Evolutionary conservation across 2,888 invertebrate genomes (phyloP), one percentile per base, ranked within the genome.

Genomic region (Eupithecia tripunctaria): DNA sequence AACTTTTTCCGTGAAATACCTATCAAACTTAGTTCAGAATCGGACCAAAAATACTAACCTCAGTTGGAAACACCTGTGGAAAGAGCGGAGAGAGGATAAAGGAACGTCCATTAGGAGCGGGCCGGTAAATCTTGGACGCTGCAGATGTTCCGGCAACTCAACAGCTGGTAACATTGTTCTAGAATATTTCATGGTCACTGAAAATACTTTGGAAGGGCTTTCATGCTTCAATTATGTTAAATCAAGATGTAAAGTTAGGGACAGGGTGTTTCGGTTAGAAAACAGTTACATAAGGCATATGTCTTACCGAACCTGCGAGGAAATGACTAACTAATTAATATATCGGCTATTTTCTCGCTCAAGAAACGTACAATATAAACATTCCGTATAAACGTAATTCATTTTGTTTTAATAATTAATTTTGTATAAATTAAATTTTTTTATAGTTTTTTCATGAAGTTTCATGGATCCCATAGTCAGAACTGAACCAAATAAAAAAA

Each of bases 111-210:
- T 70, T 73, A 69, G 14, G 38, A 36, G 36, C 51, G 47, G n/a
- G 69, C 41, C 73, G 51, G 73, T 73, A 73, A 73, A 73, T 73
- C 73, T 63, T 69, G 32, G 25, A 62, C 60, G 62, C 25, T 69
- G 68, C 65, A 68, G 69, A 65, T 66, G 59, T 68, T 65, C 65
- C 60, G 56, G n/a, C 47, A n/a, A 43, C 47, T 47, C 47, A 47
- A 68, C 43, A 68, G 68, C 41, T 29, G 51, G 29, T 27, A 59
- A 59, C 27, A 25, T 27, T 25, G 27, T 27, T 27, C 25, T 27
- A 14, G 60, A 29, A 60, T 29, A 60, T 60, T 60, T 29, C 27
- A 29, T 60, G 60, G 27, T 29, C 27, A 18, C 7, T 29, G 27
- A 10, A 29, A 60, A 29, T 29, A 60, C 60, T 60, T 60, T 8